Evolutionary conservation across 2,797 vertebrate genomes (phyloP).

Genomic region (Siniperca undulata): DNA sequence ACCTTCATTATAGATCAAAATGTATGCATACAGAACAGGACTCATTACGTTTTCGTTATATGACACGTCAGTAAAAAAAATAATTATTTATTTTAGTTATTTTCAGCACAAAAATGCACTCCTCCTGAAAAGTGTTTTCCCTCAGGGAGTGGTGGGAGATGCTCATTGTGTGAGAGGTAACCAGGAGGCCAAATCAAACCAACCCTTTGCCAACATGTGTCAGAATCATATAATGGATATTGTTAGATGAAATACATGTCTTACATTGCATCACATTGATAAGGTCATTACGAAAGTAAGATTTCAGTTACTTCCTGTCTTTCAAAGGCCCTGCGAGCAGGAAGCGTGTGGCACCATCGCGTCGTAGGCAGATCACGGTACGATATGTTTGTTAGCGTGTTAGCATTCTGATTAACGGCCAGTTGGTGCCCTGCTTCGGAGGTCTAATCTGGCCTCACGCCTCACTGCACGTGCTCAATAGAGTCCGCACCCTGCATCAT

Average conservation of each 20-base stretch:
- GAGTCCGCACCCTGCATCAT: conserved; percentile 89
- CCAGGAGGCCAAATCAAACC: conserved; percentile 56
- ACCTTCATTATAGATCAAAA: neutral
- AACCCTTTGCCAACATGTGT: conserved; percentile 30
- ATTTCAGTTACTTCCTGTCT: conserved; percentile 68
- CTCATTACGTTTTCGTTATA: neutral
- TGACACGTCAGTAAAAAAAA: neutral
- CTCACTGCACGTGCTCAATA: conserved; percentile 91
- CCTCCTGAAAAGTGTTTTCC: conserved; percentile 41
- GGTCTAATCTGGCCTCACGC: conserved; percentile 90
- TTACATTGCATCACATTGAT: conserved; percentile 38
- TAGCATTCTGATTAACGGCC: conserved; percentile 85
- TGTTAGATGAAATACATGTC: conserved; percentile 55
- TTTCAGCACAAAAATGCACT: conserved; percentile 3
- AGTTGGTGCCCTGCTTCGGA: conserved; percentile 87
- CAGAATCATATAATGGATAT: conserved; percentile 45
- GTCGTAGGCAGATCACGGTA: conserved; percentile 87
- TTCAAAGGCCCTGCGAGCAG: conserved; percentile 74
- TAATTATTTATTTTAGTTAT: neutral
- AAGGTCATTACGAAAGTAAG: conserved; percentile 56
- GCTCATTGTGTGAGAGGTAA: conserved; percentile 50
- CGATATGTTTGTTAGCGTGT: conserved; percentile 92
- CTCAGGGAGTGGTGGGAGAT: conserved; percentile 55
- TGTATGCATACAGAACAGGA: neutral
- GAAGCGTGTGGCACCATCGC: conserved; percentile 76